Evolutionary conservation across 92 coral and sea anemone species (phyloP), one percentile per base, ranked within the genome.

Genomic region (Micromussa lordhowensis): DNA sequence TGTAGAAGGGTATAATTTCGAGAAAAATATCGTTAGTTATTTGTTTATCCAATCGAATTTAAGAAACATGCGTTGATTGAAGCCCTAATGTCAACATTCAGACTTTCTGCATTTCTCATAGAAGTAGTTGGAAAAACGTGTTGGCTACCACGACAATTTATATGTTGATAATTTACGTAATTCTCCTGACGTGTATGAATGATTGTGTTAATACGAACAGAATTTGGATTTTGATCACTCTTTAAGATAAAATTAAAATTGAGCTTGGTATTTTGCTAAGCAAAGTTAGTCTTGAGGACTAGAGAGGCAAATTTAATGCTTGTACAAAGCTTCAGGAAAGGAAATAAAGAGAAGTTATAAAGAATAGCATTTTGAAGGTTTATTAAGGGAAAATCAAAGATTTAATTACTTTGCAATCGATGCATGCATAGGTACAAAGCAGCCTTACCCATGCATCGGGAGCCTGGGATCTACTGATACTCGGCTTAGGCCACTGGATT

Each of bases 321-420:
- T 83, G 87, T 83, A 71, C 54, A 83, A 71, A 83, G 70, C 59
- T 66, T 83, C 61, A 21, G 79, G 54, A 31, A 83, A 12, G 32
- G 11, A 73, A 83, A 40, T 70, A 83, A 83, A 83, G 28, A 44
- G 35, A 82, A 24, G 35, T 82, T 64, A 38, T 15, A 44, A 16
- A 64, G 5, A 14, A 17, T 58, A 18, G 24, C 1, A 7, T 36
- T 12, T 38, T 4, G 11, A 30, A 6, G 48, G 22, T 21, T 63
- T 7, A 21, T 63, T 63, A 0, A 5, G 1, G 66, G 57, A 10
- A 10, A 51, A 10, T 0, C 1, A 36, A 36, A 36, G 38, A 36
- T 36, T 13, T 51, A 13, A 51, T 51, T 51, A 15, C 9, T 51
- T 51, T 51, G n/a, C n/a, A n/a, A n/a, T n/a, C n/a, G 12, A 55